These are phyloP conservation scores for Champsocephalus gunnari DNA, from an alignment of 2,797 vertebrate genomes.

Conservation along the genomic window DNA sequence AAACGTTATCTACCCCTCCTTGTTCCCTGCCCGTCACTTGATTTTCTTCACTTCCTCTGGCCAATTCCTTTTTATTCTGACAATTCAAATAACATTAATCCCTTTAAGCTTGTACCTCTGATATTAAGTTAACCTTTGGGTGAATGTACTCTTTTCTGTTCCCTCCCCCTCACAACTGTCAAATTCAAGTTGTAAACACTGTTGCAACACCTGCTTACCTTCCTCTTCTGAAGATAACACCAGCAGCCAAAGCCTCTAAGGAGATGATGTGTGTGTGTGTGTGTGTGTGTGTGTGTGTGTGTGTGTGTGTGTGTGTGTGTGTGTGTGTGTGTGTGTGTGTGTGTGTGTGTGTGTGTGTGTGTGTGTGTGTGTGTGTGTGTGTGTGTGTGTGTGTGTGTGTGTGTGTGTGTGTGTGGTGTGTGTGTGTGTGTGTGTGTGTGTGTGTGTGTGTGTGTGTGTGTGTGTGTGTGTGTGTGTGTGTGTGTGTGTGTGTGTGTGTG, in stretches of 20 bases:
- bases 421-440: no score
- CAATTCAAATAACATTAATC: no score
- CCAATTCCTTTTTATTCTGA: conserved; percentile 20
- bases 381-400: no score
- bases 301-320: no score
- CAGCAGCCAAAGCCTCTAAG: not conserved
- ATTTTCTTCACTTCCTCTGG: conserved; percentile 40
- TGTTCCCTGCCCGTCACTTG: conserved; percentile 4
- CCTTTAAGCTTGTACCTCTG: not conserved
- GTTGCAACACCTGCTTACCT: conserved; percentile 48
- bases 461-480: no score
- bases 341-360: no score
- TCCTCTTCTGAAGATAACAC: conserved; percentile 25
- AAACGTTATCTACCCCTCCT: conserved; percentile 21
- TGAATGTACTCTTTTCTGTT: conserved; percentile 1
- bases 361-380: no score
- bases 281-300: no score
- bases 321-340: no score
- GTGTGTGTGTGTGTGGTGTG: no score
- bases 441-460: no score
- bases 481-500: no score
- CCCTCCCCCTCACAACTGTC: conserved; percentile 12
- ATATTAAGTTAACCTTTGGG: not conserved
- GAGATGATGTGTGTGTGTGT: not conserved
- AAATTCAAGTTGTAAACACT: conserved; percentile 23